Conservation (phyloP, 2,797 vertebrate species). For the Dromococcyx pavoninus region DNA sequence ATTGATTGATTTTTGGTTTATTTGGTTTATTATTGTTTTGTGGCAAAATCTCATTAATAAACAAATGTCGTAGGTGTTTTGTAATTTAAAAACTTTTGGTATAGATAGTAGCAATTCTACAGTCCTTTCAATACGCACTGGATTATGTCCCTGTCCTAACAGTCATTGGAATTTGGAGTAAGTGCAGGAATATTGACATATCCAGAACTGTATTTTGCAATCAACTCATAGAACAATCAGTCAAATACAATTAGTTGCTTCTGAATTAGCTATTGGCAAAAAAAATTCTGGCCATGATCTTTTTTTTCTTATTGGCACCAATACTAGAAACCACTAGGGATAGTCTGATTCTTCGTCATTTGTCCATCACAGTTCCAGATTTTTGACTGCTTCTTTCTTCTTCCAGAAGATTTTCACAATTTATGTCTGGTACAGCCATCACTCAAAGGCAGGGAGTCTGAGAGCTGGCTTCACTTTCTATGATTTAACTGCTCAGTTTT, state of each 20-base stretch:
- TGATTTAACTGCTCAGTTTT: background rate
- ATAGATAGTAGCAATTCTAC: background rate
- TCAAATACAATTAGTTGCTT: background rate
- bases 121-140: background rate
- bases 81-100: background rate
- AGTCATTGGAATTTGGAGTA: background rate
- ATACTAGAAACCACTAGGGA: background rate
- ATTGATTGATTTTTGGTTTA: no score
- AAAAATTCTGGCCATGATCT: background rate
- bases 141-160: background rate
- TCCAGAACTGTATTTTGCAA: background rate
- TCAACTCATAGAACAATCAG: background rate
- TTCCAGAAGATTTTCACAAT: background rate
- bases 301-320: background rate
- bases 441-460: background rate
- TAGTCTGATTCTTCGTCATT: background rate
- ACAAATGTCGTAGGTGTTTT: background rate
- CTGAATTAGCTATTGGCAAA: background rate
- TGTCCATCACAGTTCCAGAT: background rate
- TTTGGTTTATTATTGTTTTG: background rate
- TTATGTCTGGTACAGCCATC: background rate
- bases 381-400: background rate
- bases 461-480: background rate
- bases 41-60: background rate
- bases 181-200: background rate